Evolutionary conservation across 23 tunicate species (phyloP).

Genomic region (Oikopleura vanhoeffeni): DNA sequence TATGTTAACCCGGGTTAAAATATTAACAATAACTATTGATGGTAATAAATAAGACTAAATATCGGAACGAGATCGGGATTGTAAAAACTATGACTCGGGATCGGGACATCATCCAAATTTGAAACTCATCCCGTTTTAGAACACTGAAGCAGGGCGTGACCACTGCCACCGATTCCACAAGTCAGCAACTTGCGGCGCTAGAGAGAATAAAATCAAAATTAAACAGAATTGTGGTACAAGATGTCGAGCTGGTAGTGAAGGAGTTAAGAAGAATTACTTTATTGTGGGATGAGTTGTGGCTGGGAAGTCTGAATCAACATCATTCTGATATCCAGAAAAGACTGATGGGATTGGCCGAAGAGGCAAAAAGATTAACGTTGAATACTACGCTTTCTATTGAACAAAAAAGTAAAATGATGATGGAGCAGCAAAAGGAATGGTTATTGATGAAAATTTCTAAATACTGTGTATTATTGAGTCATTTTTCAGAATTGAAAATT

Average conservation of each 20-base stretch:
- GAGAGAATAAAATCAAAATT: neutral
- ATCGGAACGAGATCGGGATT: no score
- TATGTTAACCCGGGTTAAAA: no score
- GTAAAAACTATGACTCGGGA: no score
- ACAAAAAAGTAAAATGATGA: neutral
- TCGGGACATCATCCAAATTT: neutral
- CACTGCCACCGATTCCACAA: neutral
- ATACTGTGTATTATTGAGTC: no score
- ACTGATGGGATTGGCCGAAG: constrained; percentile 59
- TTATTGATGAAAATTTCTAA: no score
- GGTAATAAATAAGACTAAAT: no score
- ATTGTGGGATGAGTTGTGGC: constrained; percentile 93
- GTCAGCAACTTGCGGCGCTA: neutral
- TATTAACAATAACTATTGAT: no score
- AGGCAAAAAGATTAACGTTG: constrained; percentile 73
- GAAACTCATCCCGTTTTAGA: neutral
- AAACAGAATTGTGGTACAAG: constrained; percentile 24
- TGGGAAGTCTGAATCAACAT: constrained; percentile 75
- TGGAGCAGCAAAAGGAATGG: neutral
- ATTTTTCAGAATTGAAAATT: no score
- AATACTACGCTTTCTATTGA: constrained; percentile 38
- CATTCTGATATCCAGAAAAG: constrained; percentile 64
- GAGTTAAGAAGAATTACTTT: constrained; percentile 69
- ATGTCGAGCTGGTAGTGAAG: constrained; percentile 47
- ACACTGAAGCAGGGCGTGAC: neutral